phyloP scores from a whole-genome alignment of 1,140 invertebrate species.

The Physella acuta region DNA sequence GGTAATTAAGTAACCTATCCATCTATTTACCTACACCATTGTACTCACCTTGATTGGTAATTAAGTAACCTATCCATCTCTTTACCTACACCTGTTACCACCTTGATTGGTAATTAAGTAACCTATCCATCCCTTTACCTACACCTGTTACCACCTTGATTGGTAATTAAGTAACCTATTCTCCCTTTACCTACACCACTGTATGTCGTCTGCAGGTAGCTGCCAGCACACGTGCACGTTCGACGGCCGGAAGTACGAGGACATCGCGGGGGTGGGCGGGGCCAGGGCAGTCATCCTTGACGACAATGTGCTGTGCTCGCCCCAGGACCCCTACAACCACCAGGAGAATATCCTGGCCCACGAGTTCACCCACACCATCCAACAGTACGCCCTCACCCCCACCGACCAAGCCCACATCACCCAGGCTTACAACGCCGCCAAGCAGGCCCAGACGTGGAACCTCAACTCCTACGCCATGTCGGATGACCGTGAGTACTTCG shows the following conservation, averaged over 20 bases:
- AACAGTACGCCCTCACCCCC: conserved; percentile 30
- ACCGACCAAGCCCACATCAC: conserved; percentile 23
- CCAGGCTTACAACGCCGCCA: conserved; percentile 30
- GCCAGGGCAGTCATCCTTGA: conserved; percentile 33
- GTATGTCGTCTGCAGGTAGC: conserved; percentile 22
- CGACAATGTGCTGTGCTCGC: conserved; percentile 44
- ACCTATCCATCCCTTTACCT: too few species aligned
- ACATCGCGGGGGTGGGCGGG: conserved; percentile 36
- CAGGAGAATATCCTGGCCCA: conserved; percentile 43
- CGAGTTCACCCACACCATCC: conserved; percentile 46
- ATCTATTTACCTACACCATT: too few species aligned
- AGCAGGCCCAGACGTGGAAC: conserved; percentile 18
- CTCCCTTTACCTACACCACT: too few species aligned
- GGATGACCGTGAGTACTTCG: conserved; percentile 37
- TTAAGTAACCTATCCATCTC: too few species aligned
- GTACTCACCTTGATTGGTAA: too few species aligned
- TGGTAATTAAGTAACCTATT: too few species aligned
- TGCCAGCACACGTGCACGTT: conserved; percentile 42
- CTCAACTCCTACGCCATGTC: conserved; percentile 36
- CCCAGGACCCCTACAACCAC: conserved; percentile 38
- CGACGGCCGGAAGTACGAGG: conserved; percentile 41
- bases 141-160: too few species aligned
- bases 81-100: too few species aligned
- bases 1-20: too few species aligned
- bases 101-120: too few species aligned